Base-by-base conservation (phyloP, 2,113 vertebrate species). In the Pseudopodoces humilis region DNA sequence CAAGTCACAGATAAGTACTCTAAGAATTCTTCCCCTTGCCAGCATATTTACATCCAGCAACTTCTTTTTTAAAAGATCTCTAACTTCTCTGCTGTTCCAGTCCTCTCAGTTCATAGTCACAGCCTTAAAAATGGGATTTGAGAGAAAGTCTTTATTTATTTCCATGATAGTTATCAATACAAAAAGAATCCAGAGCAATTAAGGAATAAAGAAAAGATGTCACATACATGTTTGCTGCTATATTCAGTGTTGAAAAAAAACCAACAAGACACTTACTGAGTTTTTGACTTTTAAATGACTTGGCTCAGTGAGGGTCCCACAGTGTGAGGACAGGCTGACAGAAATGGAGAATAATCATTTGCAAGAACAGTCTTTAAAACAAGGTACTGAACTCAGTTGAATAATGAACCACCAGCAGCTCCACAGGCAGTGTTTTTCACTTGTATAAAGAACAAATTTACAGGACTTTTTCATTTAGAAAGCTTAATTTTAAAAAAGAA, bases 201-300 rank as follows among this genome's bases (percentile, higher is more conserved):
- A 84, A 67, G 31, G 68, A 94, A 90, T 49, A 82, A 92, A 90
- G 31, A 24, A 94, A 71, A 46, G 55, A 79, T 85, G 43, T 24
- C 55, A 64, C 52, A 79, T 16, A 63, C 49, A 25, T 49, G 27
- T 90, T 93, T 93, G 76, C 78, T 94, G 67, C 90, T 95, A 88
- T 69, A 92, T 46, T 22, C 81, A 95, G 60, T 16, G 6, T 27
- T 44, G 4, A 47, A 24, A 30, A 30, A 60, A 9, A 43, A 15
- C 43, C 7, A 31, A 15, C n/a, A 49, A 55, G 13, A 20, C 72
- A 59, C 50, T 92, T 72, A 18, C 43, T 87, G 68, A 71, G 47
- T 33, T 95, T 94, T 96, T 96, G 75, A 97, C 85, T 97, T 98
- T 94, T 92, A 97, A 98, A 95, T 95, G 74, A 91, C 81, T 82